phyloP scores from a whole-genome alignment of 2,113 vertebrate genomes.

The Lutjanus erythropterus region DNA sequence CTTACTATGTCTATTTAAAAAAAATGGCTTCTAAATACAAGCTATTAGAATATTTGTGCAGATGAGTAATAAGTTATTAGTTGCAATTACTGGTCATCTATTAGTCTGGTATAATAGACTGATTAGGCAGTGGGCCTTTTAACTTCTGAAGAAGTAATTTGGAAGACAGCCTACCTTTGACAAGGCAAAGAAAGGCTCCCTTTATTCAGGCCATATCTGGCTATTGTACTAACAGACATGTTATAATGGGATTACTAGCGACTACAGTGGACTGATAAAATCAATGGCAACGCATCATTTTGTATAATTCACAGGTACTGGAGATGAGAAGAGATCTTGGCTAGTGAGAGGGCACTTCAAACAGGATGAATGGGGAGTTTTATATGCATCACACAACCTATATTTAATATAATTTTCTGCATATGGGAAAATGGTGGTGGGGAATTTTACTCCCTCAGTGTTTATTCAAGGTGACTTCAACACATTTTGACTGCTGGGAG shows the following conservation, averaged over 20 bases:
- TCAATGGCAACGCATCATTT: conserved; percentile 81
- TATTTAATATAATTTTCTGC: conserved; percentile 72
- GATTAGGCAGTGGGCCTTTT: conserved; percentile 86
- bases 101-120: conserved; percentile 87
- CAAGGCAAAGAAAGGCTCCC: conserved; percentile 83
- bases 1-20: conserved; percentile 82
- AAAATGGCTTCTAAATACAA: conserved; percentile 88
- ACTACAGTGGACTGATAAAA: conserved; percentile 82
- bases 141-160: conserved; percentile 89
- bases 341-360: conserved; percentile 80
- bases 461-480: conserved; percentile 37
- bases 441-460: conserved; percentile 21
- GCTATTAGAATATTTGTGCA: conserved; percentile 89
- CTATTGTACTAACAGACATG: conserved; percentile 86
- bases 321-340: conserved; percentile 76
- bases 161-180: conserved; percentile 83
- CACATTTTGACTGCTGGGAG: conserved; percentile 40
- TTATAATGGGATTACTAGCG: conserved; percentile 87
- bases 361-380: conserved; percentile 66
- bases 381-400: conserved; percentile 73
- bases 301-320: conserved; percentile 82
- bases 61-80: conserved; percentile 90
- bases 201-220: conserved; percentile 84
- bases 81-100: conserved; percentile 91
- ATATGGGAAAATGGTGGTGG: conserved; percentile 57